These are phyloP conservation scores for Coryphaenoides rupestris DNA, from an alignment of 2,113 vertebrate genomes.

Conservation along the genomic window DNA sequence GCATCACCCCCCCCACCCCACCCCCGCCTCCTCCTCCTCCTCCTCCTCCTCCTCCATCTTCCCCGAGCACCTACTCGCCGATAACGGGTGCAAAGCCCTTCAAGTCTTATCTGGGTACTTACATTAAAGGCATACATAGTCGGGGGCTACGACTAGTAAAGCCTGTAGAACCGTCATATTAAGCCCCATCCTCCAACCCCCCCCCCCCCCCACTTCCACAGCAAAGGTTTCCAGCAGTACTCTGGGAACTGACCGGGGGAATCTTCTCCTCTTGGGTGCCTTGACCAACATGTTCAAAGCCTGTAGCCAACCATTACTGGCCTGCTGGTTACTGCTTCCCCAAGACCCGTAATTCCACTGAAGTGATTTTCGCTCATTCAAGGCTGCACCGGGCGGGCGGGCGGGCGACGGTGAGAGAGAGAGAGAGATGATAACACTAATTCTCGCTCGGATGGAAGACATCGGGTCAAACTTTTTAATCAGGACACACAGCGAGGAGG, in stretches of 20 bases:
- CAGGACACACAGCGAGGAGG: slow-evolving; percentile 70
- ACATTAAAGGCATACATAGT: slow-evolving; percentile 44
- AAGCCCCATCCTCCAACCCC: slow-evolving; percentile 6
- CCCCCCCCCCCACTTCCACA: too few relatives aligned
- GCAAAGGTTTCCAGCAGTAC: not conserved
- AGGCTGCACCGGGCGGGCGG: slow-evolving; percentile 13
- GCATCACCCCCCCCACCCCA: not conserved
- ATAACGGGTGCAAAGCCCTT: slow-evolving; percentile 47
- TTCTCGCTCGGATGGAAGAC: slow-evolving; percentile 49
- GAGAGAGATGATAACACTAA: slow-evolving; percentile 55
- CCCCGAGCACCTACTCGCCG: slow-evolving; percentile 33
- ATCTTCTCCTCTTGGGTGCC: not conserved
- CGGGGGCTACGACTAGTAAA: slow-evolving; percentile 23
- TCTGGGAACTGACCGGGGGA: not conserved
- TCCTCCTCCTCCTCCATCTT: too few relatives aligned
- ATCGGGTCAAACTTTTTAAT: slow-evolving; percentile 68
- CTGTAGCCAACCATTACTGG: not conserved
- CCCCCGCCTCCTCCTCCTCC: not conserved
- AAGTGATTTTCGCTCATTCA: slow-evolving; percentile 17
- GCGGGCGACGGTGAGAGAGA: slow-evolving; percentile 14
- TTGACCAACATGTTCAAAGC: not conserved
- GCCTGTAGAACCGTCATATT: slow-evolving; percentile 32
- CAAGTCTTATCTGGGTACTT: slow-evolving; percentile 44
- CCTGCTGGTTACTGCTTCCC: too few relatives aligned
- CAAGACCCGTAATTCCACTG: slow-evolving; percentile 7